These are phyloP conservation scores for Elymnias hypermnestra DNA, from an alignment of 1,140 invertebrate genomes.

Conservation along the genomic window DNA sequence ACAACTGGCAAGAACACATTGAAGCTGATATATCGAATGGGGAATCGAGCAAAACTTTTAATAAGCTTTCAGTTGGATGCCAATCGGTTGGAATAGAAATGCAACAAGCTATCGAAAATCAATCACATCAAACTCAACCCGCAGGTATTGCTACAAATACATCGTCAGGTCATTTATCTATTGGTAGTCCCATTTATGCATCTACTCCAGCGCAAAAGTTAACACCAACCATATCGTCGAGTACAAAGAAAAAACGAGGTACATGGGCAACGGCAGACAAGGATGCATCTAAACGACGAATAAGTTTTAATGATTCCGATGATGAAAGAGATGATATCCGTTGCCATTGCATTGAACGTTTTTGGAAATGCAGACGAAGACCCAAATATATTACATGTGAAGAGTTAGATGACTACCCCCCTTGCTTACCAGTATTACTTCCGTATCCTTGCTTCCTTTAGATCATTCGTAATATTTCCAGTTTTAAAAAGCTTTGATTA, in stretches of 20 bases:
- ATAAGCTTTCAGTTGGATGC: not conserved
- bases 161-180: not conserved
- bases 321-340: slow-evolving; percentile 15
- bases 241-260: not conserved
- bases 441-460: slow-evolving; percentile 1
- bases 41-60: not conserved
- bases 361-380: slow-evolving; percentile 12
- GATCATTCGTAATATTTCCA: too few species aligned
- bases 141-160: not conserved
- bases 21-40: too few species aligned
- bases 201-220: too few species aligned
- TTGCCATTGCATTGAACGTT: slow-evolving; percentile 24
- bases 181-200: too few species aligned
- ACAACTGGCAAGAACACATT: too few species aligned
- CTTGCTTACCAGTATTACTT: slow-evolving; percentile 8
- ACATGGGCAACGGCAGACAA: slow-evolving; percentile 8
- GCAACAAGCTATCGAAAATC: not conserved
- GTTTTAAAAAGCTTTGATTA: too few species aligned
- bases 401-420: slow-evolving; percentile 14
- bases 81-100: not conserved
- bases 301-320: slow-evolving; percentile 8
- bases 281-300: not conserved
- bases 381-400: slow-evolving; percentile 12
- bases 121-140: not conserved
- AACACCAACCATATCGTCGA: too few species aligned